phyloP scores from a whole-genome alignment of 2,888 invertebrate species.

The Polydrusus pterygomalis region DNA sequence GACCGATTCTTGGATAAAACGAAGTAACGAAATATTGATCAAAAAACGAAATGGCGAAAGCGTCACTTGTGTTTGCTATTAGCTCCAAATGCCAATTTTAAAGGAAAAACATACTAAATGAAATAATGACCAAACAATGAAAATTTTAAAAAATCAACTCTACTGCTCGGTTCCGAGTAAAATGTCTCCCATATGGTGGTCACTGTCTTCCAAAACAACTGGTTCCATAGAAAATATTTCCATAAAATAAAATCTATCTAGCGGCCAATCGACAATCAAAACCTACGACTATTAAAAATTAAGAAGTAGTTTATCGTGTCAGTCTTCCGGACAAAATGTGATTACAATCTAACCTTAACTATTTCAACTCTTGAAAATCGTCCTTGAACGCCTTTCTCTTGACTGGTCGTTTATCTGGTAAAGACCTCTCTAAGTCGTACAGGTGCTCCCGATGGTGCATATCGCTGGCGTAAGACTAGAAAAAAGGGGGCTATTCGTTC shows the following conservation, averaged over 20 bases:
- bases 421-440: slow-evolving; percentile 70
- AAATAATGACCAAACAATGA: no score
- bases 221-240: neutral
- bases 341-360: slow-evolving; percentile 45
- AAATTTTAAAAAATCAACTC: no score
- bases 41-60: no score
- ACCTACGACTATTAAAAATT: neutral
- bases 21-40: no score
- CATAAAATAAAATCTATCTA: neutral
- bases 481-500: slow-evolving; percentile 57
- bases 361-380: slow-evolving; percentile 48
- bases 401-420: slow-evolving; percentile 65
- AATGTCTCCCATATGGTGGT: no score
- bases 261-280: slow-evolving; percentile 1
- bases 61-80: no score
- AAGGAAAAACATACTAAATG: no score
- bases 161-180: no score
- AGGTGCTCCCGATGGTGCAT: slow-evolving; percentile 74
- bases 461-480: slow-evolving; percentile 73
- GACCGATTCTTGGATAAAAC: no score
- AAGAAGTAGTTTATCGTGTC: slow-evolving; percentile 53
- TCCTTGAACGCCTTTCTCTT: slow-evolving; percentile 63
- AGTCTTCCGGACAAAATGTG: slow-evolving; percentile 59
- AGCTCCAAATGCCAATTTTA: no score
- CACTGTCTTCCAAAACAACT: neutral